Percentiles rank a stretch among this genome's conserved stretches.
phyloP scores from a whole-genome alignment of 2,888 invertebrate species.

The Salticus scenicus region DNA sequence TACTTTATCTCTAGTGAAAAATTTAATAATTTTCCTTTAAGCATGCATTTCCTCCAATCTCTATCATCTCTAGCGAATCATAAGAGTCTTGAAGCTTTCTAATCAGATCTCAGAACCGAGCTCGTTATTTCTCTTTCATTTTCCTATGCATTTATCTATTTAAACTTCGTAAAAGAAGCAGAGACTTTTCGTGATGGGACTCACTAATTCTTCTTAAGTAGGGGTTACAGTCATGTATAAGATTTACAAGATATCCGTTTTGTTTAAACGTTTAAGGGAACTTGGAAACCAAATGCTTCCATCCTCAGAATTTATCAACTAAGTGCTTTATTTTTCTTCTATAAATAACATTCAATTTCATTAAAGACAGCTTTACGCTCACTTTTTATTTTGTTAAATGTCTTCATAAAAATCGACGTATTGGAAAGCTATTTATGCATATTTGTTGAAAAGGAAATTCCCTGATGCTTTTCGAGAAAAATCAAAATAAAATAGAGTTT shows the following conservation, averaged over 20 bases:
- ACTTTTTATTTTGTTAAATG: too few relatives aligned
- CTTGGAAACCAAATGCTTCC: not conserved
- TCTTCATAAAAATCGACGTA: too few relatives aligned
- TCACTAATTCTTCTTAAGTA: conserved; percentile 31
- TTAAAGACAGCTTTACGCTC: too few relatives aligned
- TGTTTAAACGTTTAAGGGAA: not conserved
- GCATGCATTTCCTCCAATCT: conserved; percentile 29
- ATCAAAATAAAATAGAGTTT: too few relatives aligned
- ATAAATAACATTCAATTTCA: too few relatives aligned
- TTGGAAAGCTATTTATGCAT: too few relatives aligned
- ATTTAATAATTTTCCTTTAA: conserved; percentile 38
- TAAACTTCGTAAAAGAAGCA: conserved; percentile 49
- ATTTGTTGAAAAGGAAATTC: too few relatives aligned
- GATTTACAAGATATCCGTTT: conserved; percentile 9
- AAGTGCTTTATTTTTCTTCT: not conserved
- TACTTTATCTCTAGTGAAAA: conserved; percentile 25
- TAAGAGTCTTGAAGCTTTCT: conserved; percentile 18
- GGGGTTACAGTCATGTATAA: not conserved
- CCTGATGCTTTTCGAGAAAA: too few relatives aligned
- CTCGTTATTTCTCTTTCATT: conserved; percentile 30
- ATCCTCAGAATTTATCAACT: not conserved
- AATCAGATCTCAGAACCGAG: conserved; percentile 40
- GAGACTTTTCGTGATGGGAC: conserved; percentile 20
- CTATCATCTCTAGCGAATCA: conserved; percentile 31
- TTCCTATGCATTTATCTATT: conserved; percentile 49